Evolutionary conservation across 2,797 vertebrate species (phyloP), one percentile per base, ranked within the genome.

Genomic region (Ctenopoma kingsleyae): DNA sequence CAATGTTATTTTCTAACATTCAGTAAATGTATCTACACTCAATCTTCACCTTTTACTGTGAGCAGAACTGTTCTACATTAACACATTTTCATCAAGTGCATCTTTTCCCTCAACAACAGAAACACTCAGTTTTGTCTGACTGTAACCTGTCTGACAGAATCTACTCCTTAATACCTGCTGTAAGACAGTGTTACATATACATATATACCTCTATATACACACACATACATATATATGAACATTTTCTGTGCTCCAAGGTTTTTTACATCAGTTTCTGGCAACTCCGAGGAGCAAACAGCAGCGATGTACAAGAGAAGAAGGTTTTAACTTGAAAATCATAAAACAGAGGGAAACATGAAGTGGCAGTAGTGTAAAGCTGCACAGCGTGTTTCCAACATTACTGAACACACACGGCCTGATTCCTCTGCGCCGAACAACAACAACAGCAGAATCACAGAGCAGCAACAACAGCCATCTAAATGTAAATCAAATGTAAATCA

Each of bases 401-500:
- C 17, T 6, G 46, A 53, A 71, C 55, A 69, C 47, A 36, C 50
- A 9, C 27, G 1, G 13, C 16, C 16, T 35, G 62, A 65, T 44
- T 64, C 35, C 15, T 9, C n/a, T 11, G 20, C 43, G 41, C 22
- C 22, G n/a, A 53, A 32, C 66, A 64, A 67, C 63, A 22, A 25
- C n/a, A 13, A 1, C 56, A 63, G 49, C 51, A 59, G 48, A 35
- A 12, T 16, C 43, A 48, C 22, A 40, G n/a, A 54, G 46, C 61
- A 64, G 75, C 59, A 22, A 25, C n/a, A 15, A 2, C 56, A 63
- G 53, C 51, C 74, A 80, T 83, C 67, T 80, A 83, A 69, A 83
- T 80, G 81, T 40, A 78, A 74, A 78, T 74, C 22, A 1, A 16
- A 70, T 74, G 55, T 56, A 83, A 80, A 80, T 74, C 71, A 30